Conservation (phyloP, 2,888 invertebrate species). For the Stegophylla sp. region DNA sequence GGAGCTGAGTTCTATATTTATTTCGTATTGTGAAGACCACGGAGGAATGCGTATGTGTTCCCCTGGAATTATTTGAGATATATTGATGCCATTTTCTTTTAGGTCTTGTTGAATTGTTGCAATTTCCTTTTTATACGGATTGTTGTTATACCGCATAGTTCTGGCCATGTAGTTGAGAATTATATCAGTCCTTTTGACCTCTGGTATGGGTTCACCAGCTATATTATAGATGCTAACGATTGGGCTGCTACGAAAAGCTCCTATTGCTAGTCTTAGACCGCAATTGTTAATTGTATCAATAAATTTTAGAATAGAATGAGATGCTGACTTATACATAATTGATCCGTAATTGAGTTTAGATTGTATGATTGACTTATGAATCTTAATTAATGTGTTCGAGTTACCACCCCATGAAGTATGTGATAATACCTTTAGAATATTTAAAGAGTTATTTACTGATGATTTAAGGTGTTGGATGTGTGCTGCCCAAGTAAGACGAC, state of each 20-base stretch:
- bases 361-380: background rate
- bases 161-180: too few relatives aligned
- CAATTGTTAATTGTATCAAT: background rate
- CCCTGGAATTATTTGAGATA: background rate
- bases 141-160: too few relatives aligned
- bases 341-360: background rate
- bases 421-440: too few relatives aligned
- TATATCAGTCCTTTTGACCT: too few relatives aligned
- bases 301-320: background rate
- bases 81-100: background rate
- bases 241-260: background rate
- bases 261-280: background rate
- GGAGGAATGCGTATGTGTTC: background rate
- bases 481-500: too few relatives aligned
- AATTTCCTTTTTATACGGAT: too few relatives aligned
- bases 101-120: too few relatives aligned
- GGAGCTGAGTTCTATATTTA: too few relatives aligned
- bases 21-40: too few relatives aligned
- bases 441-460: too few relatives aligned
- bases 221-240: background rate
- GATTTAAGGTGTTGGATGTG: too few relatives aligned
- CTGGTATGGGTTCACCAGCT: background rate
- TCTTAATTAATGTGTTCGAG: background rate
- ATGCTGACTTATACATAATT: background rate
- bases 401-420: too few relatives aligned